Base-by-base conservation (phyloP, 30 jellyfish, hydroid and myxozoan species). In the Sanderia malayensis region DNA sequence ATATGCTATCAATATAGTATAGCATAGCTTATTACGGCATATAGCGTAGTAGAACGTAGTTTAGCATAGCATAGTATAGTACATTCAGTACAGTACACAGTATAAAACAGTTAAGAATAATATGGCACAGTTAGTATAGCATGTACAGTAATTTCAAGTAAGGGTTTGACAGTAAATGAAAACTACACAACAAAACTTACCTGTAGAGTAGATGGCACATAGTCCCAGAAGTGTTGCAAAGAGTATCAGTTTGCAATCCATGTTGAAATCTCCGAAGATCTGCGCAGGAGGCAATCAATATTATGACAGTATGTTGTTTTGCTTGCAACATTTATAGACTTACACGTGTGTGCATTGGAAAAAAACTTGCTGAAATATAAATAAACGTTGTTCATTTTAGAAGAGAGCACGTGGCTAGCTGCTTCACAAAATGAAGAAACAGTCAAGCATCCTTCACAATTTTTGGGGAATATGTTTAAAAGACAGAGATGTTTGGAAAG, bases 191-290 rank as follows among this genome's bases (percentile, higher is more conserved):
- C n/a, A n/a, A n/a, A n/a, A 0, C 19, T 60, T 34, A 78, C 89
- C 82, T 47, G 89, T 82, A 24, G 89, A 23, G 67, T 64, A 17
- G 0, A 62, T 21, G 21, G 53, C 67, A 30, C 75, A 65, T 26
- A 55, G 0, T 24, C 66, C 89, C 49, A 67, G 20, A 24, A 46
- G 32, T 11, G 71, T 31, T n/a, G 69, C 82, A 28, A 65, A 15
- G 30, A 78, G 30, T n/a, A 44, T 49, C 61, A 78, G 46, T 44
- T 57, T 78, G 17, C 52, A n/a, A 27, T 78, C 89, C 89, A 78
- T 78, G 24, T 33, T 78, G 74, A 46, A n/a, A 2, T 29, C 32
- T 7, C 30, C 30, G 74, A 28, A 1, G 53, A 58, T 21, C 18
- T 21, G 24, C 13, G 52, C 52, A 37, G 52, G 10, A 37, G 52